Evolutionary conservation across 2,113 vertebrate genomes (phyloP).

Genomic region (Clupea harengus): DNA sequence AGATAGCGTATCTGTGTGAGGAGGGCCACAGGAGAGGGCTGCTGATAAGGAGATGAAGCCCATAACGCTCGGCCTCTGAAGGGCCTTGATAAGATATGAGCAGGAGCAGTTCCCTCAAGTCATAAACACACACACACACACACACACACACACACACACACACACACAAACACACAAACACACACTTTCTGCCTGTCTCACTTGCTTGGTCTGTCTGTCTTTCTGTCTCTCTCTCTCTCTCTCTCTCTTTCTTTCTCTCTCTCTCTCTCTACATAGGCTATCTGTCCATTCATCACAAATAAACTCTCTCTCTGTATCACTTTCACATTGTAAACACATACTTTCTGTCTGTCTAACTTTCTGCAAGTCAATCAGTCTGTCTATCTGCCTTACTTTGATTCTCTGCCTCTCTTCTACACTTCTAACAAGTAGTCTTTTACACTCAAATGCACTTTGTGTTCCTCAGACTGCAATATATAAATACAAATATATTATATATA

Average conservation of each 20-base stretch:
- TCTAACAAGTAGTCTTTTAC: background rate
- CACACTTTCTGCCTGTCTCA: background rate
- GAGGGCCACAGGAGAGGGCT: constrained; percentile 38
- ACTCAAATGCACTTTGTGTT: background rate
- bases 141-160: background rate
- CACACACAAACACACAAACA: constrained; percentile 4
- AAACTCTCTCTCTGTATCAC: no score
- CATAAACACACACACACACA: constrained; percentile 38
- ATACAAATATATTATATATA: background rate
- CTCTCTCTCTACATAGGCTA: no score
- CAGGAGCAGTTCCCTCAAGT: constrained; percentile 38
- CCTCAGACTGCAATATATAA: background rate
- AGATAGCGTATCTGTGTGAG: constrained; percentile 8
- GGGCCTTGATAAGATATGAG: constrained; percentile 49
- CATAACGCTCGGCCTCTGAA: constrained; percentile 40
- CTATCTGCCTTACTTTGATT: background rate
- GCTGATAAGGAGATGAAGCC: constrained; percentile 42
- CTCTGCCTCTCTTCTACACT: background rate
- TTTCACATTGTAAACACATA: background rate
- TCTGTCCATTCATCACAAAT: no score
- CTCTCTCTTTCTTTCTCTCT: background rate
- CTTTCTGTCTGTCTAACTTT: background rate
- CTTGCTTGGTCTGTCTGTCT: no score
- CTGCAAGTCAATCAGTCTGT: background rate
- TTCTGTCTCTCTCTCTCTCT: background rate